Evolutionary conservation across 2,797 vertebrate genomes (phyloP).

Genomic region (Acipenser ruthenus): DNA sequence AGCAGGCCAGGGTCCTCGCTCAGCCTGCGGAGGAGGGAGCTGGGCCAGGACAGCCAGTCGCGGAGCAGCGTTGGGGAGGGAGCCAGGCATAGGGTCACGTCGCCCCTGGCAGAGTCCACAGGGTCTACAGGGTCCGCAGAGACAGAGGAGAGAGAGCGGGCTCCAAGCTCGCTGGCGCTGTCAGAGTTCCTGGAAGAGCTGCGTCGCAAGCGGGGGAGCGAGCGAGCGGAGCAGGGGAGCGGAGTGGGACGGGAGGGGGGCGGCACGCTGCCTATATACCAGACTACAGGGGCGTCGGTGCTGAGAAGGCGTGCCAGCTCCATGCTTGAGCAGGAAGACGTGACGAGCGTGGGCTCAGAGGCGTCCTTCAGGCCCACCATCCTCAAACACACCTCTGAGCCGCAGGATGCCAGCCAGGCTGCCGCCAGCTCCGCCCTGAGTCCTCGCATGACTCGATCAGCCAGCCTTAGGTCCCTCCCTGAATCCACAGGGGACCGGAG

Average conservation of each 20-base stretch:
- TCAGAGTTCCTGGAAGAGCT: constrained; percentile 85
- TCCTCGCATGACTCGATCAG: constrained; percentile 42
- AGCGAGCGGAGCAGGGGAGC: constrained; percentile 36
- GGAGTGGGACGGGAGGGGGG: constrained; percentile 41
- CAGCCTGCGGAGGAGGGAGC: not conserved
- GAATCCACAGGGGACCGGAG: constrained; percentile 28
- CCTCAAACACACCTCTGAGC: constrained; percentile 23
- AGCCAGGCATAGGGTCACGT: not conserved
- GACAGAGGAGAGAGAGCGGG: constrained; percentile 29
- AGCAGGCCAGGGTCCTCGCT: not conserved
- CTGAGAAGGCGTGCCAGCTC: constrained; percentile 60
- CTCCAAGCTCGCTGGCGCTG: constrained; percentile 71
- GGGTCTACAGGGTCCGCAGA: not conserved
- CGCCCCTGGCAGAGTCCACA: not conserved
- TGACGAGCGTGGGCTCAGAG: constrained; percentile 28
- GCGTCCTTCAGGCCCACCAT: constrained; percentile 17
- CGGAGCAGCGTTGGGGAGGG: not conserved
- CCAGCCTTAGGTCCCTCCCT: constrained; percentile 58
- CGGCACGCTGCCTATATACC: constrained; percentile 67
- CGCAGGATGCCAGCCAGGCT: constrained; percentile 58
- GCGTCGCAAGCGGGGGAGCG: constrained; percentile 49
- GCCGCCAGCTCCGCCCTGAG: constrained; percentile 8
- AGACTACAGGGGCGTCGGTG: constrained; percentile 61
- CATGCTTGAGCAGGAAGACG: constrained; percentile 35
- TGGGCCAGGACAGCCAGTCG: not conserved